Base-by-base conservation (phyloP, 1,140 invertebrate species). In the Chymomyza costata region DNA sequence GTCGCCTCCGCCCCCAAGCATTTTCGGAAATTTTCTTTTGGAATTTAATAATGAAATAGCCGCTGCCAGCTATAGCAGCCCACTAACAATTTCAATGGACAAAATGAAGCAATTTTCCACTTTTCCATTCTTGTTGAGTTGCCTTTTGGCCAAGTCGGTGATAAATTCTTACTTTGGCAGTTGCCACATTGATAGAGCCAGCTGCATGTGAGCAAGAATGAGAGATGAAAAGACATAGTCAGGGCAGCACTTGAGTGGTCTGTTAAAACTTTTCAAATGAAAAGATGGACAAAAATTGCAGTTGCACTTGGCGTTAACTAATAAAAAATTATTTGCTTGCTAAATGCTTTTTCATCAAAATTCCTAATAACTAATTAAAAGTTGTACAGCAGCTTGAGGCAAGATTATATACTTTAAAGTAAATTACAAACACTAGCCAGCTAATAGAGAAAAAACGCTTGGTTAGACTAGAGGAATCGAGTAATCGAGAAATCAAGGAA, bases 21-120 rank as follows among this genome's bases (percentile, higher is more conserved):
- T 43, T 59, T 53, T 18, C 8, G 63, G 71, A 57, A 49, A 51
- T 49, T 71, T 78, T 52, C 54, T 49, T 71, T 78, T 52, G 71
- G 71, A 76, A 76, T 76, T 78, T 76, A 76, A 71, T 76, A 76
- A 76, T 78, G 73, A 76, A 76, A 76, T 76, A 78, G 71, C 73
- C 71, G 56, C 31, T n/a, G 28, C 37, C 58, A 49, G 64, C 51
- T 51, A 56, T 64, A 52, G 51, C 61, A 49, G 60, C n/a, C n/a
- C n/a, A n/a, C n/a, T n/a, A n/a, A n/a, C n/a, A n/a, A n/a, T n/a
- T n/a, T n/a, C n/a, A n/a, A n/a, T n/a, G n/a, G n/a, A n/a, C n/a
- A 28, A 39, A 64, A 64, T 34, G 35, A 64, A 64, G 55, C 51
- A 56, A 64, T 64, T 64, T 64, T 55, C 61, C 45, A 64, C 51